phyloP scores from a whole-genome alignment of 2,113 vertebrate species.

The Ranitomeya imitator region DNA sequence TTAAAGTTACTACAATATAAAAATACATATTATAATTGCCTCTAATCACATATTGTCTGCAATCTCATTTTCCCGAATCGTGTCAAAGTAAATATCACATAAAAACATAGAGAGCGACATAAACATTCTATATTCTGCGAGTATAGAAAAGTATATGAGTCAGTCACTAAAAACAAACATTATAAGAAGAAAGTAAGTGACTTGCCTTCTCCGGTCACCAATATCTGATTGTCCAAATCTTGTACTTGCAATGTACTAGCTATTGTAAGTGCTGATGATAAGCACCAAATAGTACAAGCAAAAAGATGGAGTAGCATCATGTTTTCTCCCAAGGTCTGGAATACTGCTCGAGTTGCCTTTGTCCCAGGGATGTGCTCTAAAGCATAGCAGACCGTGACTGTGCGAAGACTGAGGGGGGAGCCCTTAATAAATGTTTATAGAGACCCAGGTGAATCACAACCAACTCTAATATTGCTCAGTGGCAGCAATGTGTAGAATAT shows the following conservation, averaged over 20 bases:
- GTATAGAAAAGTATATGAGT: neutral
- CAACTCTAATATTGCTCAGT: slow-evolving; percentile 79
- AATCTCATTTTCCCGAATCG: neutral
- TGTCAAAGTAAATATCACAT: neutral
- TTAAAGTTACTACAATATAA: slow-evolving; percentile 60
- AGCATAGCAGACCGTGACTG: neutral
- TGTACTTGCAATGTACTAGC: slow-evolving; percentile 72
- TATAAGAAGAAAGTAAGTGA: slow-evolving; percentile 35
- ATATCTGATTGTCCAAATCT: slow-evolving; percentile 77
- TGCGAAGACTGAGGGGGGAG: slow-evolving; percentile 49
- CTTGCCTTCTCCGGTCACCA: slow-evolving; percentile 75
- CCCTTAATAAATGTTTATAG: slow-evolving; percentile 70
- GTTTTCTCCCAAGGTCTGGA: neutral
- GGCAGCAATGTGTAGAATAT: slow-evolving; percentile 70
- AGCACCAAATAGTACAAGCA: slow-evolving; percentile 68
- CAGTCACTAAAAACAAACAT: neutral
- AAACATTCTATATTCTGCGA: neutral
- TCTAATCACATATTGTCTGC: neutral
- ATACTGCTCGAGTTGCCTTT: slow-evolving; percentile 22
- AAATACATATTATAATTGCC: neutral
- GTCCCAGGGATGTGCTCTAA: slow-evolving; percentile 34
- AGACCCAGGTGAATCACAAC: slow-evolving; percentile 62
- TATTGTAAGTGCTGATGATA: slow-evolving; percentile 61
- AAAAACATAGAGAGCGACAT: neutral
- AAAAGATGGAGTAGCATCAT: slow-evolving; percentile 70